These are phyloP conservation scores for Nemopilema nomurai DNA, from an alignment of 30 jellyfish, hydroid and myxozoan genomes.

Conservation along the genomic window DNA sequence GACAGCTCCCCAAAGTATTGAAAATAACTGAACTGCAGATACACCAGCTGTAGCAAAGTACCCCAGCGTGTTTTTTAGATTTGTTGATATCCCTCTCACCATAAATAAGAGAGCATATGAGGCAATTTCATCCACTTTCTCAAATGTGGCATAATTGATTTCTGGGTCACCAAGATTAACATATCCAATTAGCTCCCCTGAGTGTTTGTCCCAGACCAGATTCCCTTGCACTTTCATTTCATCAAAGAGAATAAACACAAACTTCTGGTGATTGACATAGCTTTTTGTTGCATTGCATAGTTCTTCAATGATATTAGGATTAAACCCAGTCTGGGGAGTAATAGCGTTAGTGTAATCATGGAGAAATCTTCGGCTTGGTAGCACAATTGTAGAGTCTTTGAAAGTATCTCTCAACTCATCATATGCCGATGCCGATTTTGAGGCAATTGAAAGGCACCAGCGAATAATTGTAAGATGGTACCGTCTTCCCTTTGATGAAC, in stretches of 20 bases:
- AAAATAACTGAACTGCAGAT: conserved; percentile 10
- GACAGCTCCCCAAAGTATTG: conserved; percentile 20
- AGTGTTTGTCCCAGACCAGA: conserved; percentile 46
- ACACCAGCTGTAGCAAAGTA: conserved; percentile 63
- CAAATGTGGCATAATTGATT: conserved; percentile 59
- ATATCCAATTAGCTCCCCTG: conserved; percentile 53
- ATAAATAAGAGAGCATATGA: conserved; percentile 57
- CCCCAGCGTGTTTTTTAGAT: conserved; percentile 24
- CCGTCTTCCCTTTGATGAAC: conserved; percentile 56
- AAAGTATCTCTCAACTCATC: conserved; percentile 41
- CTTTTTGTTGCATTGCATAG: conserved; percentile 7
- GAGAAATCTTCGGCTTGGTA: conserved; percentile 76
- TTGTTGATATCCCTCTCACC: conserved; percentile 35
- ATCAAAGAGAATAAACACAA: conserved; percentile 18
- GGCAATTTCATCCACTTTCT: conserved; percentile 57
- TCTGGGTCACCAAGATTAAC: conserved; percentile 48
- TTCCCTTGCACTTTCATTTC: conserved; percentile 48
- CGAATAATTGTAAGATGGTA: conserved; percentile 82
- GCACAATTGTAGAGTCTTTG: background rate
- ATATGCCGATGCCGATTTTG: conserved; percentile 50
- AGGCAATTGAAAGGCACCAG: conserved; percentile 62
- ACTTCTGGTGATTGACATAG: conserved; percentile 5
- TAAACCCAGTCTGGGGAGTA: conserved; percentile 68
- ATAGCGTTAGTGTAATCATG: conserved; percentile 64
- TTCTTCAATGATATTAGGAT: conserved; percentile 39